phyloP scores from a whole-genome alignment of 2,797 vertebrate species.

The Botia almorhae region DNA sequence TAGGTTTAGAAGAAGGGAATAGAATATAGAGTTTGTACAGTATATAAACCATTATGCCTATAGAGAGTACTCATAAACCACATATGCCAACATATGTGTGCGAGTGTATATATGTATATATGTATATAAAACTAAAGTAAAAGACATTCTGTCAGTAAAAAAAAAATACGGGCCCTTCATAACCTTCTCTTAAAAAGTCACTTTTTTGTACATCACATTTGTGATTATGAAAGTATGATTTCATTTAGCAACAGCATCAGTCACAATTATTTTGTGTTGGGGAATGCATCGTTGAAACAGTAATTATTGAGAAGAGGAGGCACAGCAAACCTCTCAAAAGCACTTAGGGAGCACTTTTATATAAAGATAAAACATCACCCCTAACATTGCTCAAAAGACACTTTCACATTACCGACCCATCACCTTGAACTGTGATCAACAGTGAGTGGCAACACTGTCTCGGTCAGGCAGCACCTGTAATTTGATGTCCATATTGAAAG shows the following conservation, averaged over 20 bases:
- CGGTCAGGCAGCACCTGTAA: conserved; percentile 20
- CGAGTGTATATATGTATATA: too few relatives aligned
- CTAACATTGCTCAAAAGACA: conserved; percentile 24
- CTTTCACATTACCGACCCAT: conserved; percentile 17
- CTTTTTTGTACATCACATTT: background rate
- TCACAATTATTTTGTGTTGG: conserved; percentile 31
- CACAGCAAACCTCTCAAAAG: conserved; percentile 13
- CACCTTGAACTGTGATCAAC: conserved; percentile 40
- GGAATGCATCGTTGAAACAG: conserved; percentile 9
- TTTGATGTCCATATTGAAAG: conserved; percentile 5
- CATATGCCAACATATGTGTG: too few relatives aligned
- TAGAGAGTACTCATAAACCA: too few relatives aligned
- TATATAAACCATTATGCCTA: too few relatives aligned
- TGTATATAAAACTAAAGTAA: too few relatives aligned
- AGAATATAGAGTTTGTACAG: too few relatives aligned
- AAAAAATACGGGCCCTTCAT: background rate
- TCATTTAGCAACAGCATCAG: conserved; percentile 10
- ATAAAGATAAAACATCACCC: conserved; percentile 23
- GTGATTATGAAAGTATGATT: background rate
- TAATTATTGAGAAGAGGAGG: conserved; percentile 32
- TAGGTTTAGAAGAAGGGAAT: too few relatives aligned
- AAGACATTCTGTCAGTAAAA: background rate
- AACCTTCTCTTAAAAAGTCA: background rate
- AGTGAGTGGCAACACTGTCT: conserved; percentile 8
- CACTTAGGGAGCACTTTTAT: conserved; percentile 30